Conservation (phyloP, 2,113 vertebrate genomes). For the Sinocyclocheilus rhinocerous region DNA sequence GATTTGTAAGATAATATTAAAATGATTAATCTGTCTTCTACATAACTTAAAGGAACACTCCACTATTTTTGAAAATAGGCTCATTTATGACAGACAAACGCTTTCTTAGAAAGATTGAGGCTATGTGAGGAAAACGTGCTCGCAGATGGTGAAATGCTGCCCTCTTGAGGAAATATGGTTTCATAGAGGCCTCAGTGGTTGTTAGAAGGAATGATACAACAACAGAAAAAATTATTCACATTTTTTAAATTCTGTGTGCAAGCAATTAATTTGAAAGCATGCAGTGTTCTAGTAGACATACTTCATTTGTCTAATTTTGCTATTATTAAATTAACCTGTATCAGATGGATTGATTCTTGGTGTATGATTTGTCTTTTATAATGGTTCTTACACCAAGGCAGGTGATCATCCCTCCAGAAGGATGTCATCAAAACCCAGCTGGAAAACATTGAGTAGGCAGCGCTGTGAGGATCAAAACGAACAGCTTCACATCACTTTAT, state of each 20-base stretch:
- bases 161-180: constrained; percentile 35
- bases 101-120: not conserved
- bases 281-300: not conserved
- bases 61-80: too few species aligned
- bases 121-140: not conserved
- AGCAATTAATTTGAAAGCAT: not conserved
- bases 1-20: not conserved
- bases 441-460: constrained; percentile 68
- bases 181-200: not conserved
- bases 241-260: not conserved
- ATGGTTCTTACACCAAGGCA: constrained; percentile 7
- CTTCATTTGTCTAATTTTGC: not conserved
- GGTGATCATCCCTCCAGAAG: constrained; percentile 69
- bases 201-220: not conserved
- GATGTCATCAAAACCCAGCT: constrained; percentile 73
- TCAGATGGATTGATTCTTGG: not conserved
- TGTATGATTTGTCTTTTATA: not conserved
- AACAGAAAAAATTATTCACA: not conserved
- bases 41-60: not conserved
- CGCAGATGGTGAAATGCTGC: constrained; percentile 19
- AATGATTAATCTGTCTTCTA: not conserved
- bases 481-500: not conserved
- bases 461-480: constrained; percentile 14
- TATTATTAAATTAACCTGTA: not conserved
- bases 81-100: not conserved